Evolutionary conservation across 1,140 invertebrate species (phyloP).

Genomic region (Pachyrhynchus sulphureomaculatus): DNA sequence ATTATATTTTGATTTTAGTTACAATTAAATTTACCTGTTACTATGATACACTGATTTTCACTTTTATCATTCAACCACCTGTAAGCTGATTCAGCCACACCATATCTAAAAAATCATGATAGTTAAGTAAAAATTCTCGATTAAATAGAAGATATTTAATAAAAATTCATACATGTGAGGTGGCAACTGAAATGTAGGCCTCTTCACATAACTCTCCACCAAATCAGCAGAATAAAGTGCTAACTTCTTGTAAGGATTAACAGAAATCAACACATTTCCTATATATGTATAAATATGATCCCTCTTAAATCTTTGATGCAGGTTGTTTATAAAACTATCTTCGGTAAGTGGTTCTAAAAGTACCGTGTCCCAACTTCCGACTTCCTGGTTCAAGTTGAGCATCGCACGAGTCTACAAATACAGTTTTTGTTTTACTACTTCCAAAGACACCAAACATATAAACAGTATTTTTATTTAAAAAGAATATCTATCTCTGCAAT

Average conservation of each 20-base stretch:
- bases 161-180: conserved; percentile 84
- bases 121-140: neutral
- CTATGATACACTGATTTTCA: conserved; percentile 79
- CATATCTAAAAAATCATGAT: conserved; percentile 61
- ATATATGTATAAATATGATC: conserved; percentile 83
- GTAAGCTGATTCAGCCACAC: conserved; percentile 75
- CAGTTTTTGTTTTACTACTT: too few relatives aligned
- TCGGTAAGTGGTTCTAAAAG: conserved; percentile 74
- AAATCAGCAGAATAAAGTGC: conserved; percentile 77
- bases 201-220: conserved; percentile 73
- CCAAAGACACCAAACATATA: too few relatives aligned
- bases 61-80: conserved; percentile 70
- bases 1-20: too few relatives aligned
- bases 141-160: neutral
- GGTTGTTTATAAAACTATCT: conserved; percentile 73
- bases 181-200: conserved; percentile 80
- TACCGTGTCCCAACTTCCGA: conserved; percentile 75
- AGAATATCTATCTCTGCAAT: neutral
- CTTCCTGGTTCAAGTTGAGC: conserved; percentile 56
- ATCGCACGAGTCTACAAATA: conserved; percentile 43
- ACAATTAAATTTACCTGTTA: conserved; percentile 62
- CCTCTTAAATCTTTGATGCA: conserved; percentile 73
- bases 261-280: conserved; percentile 72
- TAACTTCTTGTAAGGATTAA: conserved; percentile 78
- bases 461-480: neutral